These are phyloP conservation scores for Girardinus metallicus DNA, from an alignment of 2,797 vertebrate genomes.

Conservation along the genomic window DNA sequence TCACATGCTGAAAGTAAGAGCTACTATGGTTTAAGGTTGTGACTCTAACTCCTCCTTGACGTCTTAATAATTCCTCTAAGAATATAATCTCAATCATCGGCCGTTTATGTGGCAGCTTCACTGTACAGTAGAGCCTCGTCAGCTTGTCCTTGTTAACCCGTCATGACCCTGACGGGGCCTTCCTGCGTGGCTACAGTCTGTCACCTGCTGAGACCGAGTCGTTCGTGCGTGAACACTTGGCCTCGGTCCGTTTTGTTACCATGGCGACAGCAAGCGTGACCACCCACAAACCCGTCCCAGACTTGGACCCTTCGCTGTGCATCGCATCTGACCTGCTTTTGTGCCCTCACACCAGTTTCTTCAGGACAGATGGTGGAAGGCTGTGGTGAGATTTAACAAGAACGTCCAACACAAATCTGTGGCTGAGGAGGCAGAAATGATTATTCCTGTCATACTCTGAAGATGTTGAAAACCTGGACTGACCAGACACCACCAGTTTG, in stretches of 20 bases:
- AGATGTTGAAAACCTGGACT: background rate
- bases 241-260: slow-evolving; percentile 59
- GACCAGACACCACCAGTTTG: background rate
- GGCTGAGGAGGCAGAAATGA: background rate
- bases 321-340: slow-evolving; percentile 25
- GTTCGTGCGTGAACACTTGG: slow-evolving; percentile 58
- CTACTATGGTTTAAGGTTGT: background rate
- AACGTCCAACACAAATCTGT: background rate
- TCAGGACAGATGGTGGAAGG: slow-evolving; percentile 7
- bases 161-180: slow-evolving; percentile 27
- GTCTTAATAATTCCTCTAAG: background rate
- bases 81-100: slow-evolving; percentile 6
- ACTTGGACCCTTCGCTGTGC: slow-evolving; percentile 31
- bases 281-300: slow-evolving; percentile 24
- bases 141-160: slow-evolving; percentile 48
- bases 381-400: background rate
- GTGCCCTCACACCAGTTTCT: slow-evolving; percentile 14
- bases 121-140: slow-evolving; percentile 28
- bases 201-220: slow-evolving; percentile 30
- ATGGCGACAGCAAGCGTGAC: slow-evolving; percentile 58
- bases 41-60: background rate
- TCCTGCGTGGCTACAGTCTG: slow-evolving; percentile 35
- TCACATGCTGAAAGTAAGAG: background rate
- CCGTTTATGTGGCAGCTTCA: slow-evolving; percentile 12
- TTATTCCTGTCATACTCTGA: background rate